These are phyloP conservation scores for Calameuta idolon DNA, from an alignment of 2,888 invertebrate genomes.

Conservation along the genomic window DNA sequence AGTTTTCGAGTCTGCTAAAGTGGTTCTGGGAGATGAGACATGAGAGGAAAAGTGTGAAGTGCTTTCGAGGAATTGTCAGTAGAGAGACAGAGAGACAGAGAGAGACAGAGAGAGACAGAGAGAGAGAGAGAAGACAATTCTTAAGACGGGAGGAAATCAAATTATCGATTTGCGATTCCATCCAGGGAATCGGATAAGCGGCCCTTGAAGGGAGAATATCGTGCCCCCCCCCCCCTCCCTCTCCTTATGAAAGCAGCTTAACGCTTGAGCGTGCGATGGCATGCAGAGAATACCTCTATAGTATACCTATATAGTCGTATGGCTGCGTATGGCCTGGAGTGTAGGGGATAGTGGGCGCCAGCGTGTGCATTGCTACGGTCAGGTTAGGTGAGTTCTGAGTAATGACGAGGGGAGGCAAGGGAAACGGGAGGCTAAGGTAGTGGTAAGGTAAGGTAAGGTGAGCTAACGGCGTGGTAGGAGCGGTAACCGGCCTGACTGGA, in stretches of 20 bases:
- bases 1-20: background rate
- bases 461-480: constrained; percentile 61
- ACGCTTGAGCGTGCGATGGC: background rate
- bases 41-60: constrained; percentile 12
- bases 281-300: background rate
- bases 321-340: constrained; percentile 8
- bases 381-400: constrained; percentile 1
- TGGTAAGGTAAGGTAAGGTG: constrained; percentile 29
- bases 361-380: background rate
- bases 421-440: constrained; percentile 27
- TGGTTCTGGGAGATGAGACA: background rate
- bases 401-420: constrained; percentile 21
- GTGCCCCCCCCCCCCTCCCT: background rate
- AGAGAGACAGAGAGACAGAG: constrained; percentile 23
- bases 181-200: background rate
- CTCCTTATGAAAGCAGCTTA: background rate
- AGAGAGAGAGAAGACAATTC: constrained; percentile 15
- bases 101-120: constrained; percentile 22
- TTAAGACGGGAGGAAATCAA: constrained; percentile 14
- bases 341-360: constrained; percentile 18
- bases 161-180: background rate
- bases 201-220: background rate
- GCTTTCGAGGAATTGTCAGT: constrained; percentile 25
- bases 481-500: constrained; percentile 63
- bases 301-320: background rate